Conservation (phyloP, 2,113 vertebrate species). For the Saimiri boliviensis region DNA sequence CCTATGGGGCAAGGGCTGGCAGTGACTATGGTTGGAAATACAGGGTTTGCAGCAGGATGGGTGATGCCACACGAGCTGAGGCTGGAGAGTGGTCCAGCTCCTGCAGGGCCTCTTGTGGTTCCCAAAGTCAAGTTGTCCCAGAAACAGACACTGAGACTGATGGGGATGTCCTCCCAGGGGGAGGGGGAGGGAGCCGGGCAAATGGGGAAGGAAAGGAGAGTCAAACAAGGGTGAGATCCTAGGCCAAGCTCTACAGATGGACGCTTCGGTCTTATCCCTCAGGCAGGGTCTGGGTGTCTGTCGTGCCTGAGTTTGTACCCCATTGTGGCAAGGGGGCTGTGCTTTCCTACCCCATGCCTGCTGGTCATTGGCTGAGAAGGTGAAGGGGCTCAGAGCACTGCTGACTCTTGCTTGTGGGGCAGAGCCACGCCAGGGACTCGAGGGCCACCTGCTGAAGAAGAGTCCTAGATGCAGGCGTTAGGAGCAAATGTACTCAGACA, state of each 20-base stretch:
- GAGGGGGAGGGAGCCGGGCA: neutral
- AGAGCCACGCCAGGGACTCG: neutral
- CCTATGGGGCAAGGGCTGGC: neutral
- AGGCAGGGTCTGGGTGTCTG: neutral
- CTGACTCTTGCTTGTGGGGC: neutral
- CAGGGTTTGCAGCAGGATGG: neutral
- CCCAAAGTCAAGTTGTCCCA: neutral
- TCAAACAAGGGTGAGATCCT: neutral
- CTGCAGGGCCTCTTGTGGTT: neutral
- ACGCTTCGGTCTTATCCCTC: too few relatives aligned
- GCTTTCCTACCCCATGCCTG: neutral
- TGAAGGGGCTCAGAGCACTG: neutral
- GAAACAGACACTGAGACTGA: neutral
- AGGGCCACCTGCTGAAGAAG: neutral
- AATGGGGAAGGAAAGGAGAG: neutral
- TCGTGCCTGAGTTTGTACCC: neutral
- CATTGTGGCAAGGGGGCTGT: accelerated
- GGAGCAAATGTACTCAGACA: neutral
- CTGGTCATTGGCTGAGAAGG: neutral
- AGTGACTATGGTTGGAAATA: neutral
- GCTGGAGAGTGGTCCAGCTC: neutral
- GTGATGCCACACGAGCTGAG: too few relatives aligned
- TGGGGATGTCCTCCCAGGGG: neutral
- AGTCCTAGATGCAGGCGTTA: neutral
- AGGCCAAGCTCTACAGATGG: neutral